Base-by-base conservation (phyloP, 2,888 invertebrate genomes). In the Caenorhabditis angaria region DNA sequence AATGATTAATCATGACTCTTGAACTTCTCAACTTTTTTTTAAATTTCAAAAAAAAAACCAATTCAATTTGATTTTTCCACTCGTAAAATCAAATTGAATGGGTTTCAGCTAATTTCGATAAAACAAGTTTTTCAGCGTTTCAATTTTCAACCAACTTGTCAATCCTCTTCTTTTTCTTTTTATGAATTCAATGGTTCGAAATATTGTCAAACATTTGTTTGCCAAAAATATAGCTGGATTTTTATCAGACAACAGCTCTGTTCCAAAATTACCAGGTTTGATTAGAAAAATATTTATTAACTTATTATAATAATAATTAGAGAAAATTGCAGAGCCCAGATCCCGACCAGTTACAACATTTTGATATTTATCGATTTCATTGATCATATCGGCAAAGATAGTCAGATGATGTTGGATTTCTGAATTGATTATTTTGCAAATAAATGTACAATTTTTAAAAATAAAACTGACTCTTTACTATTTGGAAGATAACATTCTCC, bases 81-180 rank as follows among this genome's bases (percentile, higher is more conserved):
- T 10, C 10, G 18, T 18, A 8, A 32, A 32, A 32, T 8, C 10
- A 8, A 32, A 41, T 3, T 41, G 3, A 41, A 41, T 10, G 14
- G 18, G 10, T 41, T 18, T 18, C 6, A 41, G 41, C 10, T 41
- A 3, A 14, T 41, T 41, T 18, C 2, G 41, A 41, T 41, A 12
- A 47, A 35, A 27, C 8, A 22, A 48, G 22, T n/a, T 4, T 70
- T 76, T 51, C 66, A 77, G 74, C 32, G 59, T 62, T 18, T 67
- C 77, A 29, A 78, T 78, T n/a, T 57, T 72, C 60, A 78, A 78
- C 55, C 77, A 78, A 62, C 64, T 78, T 12, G 62, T 78, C 22
- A 78, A 78, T 41, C 77, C 77, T 0, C 32, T 75, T 6, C 55
- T 78, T 20, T 78, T 75, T 29, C 50, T 78, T 32, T 59, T 60